Conservation (phyloP, 2,113 vertebrate species). For the Zosterops pallidus region DNA sequence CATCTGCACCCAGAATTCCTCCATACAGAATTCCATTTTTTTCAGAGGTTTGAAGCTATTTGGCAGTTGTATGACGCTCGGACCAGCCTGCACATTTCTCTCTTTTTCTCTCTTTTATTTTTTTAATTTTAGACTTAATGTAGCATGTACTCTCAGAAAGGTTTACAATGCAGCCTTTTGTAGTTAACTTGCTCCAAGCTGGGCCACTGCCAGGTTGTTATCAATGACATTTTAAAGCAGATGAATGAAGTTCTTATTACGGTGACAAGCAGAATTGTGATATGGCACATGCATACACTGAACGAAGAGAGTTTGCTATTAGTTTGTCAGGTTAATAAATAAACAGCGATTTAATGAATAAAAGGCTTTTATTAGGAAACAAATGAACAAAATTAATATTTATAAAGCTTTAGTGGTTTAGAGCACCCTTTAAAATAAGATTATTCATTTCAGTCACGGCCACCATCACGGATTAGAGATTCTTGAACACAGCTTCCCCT, state of each 20-base stretch:
- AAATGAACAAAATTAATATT: conserved; percentile 61
- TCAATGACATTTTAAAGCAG: conserved; percentile 67
- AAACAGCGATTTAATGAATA: conserved; percentile 46
- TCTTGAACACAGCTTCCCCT: neutral
- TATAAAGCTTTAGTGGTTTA: conserved; percentile 46
- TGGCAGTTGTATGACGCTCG: neutral
- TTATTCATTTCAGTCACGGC: conserved; percentile 12
- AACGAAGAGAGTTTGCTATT: conserved; percentile 60
- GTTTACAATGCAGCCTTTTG: conserved; percentile 60
- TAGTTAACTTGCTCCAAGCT: conserved; percentile 56
- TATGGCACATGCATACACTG: conserved; percentile 46
- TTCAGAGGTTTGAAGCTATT: conserved; percentile 7
- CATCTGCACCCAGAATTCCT: neutral
- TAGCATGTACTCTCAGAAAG: conserved; percentile 45
- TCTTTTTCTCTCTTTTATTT: neutral
- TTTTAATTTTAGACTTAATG: conserved; percentile 40
- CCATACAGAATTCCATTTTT: neutral
- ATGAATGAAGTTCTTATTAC: conserved; percentile 62
- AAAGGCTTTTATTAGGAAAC: conserved; percentile 56
- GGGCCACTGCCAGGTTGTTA: conserved; percentile 60
- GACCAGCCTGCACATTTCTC: neutral
- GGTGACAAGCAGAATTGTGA: conserved; percentile 55
- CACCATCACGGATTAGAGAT: neutral
- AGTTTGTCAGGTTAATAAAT: conserved; percentile 66
- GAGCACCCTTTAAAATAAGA: conserved; percentile 34